Evolutionary conservation across 2,888 invertebrate genomes (phyloP), one percentile per base, ranked within the genome.

Genomic region (Cephus rjabovi): DNA sequence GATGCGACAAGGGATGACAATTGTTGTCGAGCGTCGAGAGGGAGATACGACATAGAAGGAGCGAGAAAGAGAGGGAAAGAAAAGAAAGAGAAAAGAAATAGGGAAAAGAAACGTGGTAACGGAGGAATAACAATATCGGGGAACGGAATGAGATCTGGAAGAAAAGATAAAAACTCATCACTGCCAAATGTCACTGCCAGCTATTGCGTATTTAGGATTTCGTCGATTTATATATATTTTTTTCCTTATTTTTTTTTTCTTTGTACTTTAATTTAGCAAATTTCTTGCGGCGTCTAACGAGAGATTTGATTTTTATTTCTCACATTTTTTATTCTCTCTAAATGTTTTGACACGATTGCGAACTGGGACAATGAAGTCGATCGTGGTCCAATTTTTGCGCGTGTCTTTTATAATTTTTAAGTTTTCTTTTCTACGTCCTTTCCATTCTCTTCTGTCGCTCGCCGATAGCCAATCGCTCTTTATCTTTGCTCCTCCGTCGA

Each of bases 101-200:
- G 70, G 1, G 30, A n/a, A 71, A 11, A 15, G 31, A 34, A 11
- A 71, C 33, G 1, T 6, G 15, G 30, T 15, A 15, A 70, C 30
- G 30, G 15, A 70, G 70, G 15, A 33, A 70, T 15, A 11, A 34
- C 1, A 30, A 23, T 23, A 79, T 77, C 79, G 75, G 79, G 74
- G 73, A 79, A 76, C 76, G 77, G 76, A 75, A 76, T 77, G 73
- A 77, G 76, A 79, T 79, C 74, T 75, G 76, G 30, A 68, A 76
- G 73, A 56, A 33, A 33, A 74, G 34, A 15, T 12, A 71, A 69
- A 75, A 75, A 83, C 79, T 81, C 79, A 80, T 84, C 83, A 86
- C 84, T 86, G 86, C 85, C 86, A 82, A 83, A 82, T 30, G 76
- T 79, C 80, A 83, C 82, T 83, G 83, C 82, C 82, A 75, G 75